Evolutionary conservation across 2,797 vertebrate genomes (phyloP).

Genomic region (Cyprinella venusta): DNA sequence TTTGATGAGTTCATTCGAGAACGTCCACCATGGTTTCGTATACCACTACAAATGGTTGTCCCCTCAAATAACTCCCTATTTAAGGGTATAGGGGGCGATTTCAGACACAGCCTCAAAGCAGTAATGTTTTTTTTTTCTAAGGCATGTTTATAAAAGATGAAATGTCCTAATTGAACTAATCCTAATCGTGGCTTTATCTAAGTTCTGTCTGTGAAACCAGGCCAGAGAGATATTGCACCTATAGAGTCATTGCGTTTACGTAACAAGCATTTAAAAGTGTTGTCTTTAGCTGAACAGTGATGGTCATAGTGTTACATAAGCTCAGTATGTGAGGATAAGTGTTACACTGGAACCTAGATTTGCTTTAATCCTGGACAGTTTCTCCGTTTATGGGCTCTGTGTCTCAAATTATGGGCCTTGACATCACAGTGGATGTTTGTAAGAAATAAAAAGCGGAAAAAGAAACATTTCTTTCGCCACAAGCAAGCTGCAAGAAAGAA

Average conservation of each 20-base stretch:
- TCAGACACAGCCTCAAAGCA: neutral
- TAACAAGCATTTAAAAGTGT: neutral
- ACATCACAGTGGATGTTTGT: neutral
- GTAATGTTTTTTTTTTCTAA: neutral
- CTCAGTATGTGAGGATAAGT: neutral
- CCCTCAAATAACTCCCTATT: neutral
- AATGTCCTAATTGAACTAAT: neutral
- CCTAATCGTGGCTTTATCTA: neutral
- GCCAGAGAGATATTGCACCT: neutral
- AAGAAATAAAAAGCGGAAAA: neutral
- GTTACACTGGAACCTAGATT: slow-evolving; percentile 16
- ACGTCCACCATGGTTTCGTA: neutral
- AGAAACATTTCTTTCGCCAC: slow-evolving; percentile 40
- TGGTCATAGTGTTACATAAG: neutral
- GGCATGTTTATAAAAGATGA: neutral
- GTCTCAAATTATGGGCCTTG: neutral
- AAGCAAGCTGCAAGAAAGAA: slow-evolving; percentile 23
- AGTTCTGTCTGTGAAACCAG: neutral
- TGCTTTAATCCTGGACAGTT: neutral
- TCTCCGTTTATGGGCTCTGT: slow-evolving; percentile 10
- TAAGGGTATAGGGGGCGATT: neutral
- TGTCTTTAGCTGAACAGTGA: neutral
- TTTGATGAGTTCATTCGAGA: neutral
- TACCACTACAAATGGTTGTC: neutral
- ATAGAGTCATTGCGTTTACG: neutral